These are phyloP conservation scores for Pseudopipra pipra DNA, from an alignment of 2,113 vertebrate genomes.

Conservation along the genomic window DNA sequence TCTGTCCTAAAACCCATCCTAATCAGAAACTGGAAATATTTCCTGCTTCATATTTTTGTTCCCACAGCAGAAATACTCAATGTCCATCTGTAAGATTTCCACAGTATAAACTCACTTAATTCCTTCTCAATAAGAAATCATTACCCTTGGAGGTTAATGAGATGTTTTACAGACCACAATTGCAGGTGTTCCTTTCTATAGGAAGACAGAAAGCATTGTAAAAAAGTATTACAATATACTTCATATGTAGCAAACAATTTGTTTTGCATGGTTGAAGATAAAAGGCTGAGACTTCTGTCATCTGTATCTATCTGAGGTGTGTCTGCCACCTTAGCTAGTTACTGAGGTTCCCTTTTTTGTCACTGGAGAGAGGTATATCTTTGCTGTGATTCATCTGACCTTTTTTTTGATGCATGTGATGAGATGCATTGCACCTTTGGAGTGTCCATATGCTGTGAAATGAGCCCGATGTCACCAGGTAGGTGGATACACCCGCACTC, in stretches of 20 bases:
- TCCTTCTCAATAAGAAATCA: slow-evolving; percentile 44
- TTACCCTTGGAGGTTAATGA: slow-evolving; percentile 40
- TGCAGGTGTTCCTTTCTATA: neutral
- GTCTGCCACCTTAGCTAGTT: neutral
- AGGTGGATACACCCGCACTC: neutral
- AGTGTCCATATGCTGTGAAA: neutral
- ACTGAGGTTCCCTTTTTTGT: neutral
- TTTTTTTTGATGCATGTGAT: neutral
- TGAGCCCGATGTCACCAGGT: neutral
- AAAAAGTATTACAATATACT: neutral
- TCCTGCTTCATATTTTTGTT: neutral
- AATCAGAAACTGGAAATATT: neutral
- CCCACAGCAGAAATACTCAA: neutral
- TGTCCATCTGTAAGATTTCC: neutral
- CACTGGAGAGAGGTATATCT: neutral
- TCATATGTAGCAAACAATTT: neutral
- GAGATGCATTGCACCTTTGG: neutral
- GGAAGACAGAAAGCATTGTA: neutral
- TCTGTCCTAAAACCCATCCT: neutral
- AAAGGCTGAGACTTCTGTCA: neutral
- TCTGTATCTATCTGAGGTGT: neutral
- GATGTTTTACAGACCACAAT: slow-evolving; percentile 25
- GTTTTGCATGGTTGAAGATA: neutral
- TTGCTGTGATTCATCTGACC: neutral
- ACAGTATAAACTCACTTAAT: slow-evolving; percentile 31